Percentiles rank a stretch among this genome's conserved stretches.
Conservation (phyloP, 2,888 invertebrate genomes). For the Ochropacha duplaris region DNA sequence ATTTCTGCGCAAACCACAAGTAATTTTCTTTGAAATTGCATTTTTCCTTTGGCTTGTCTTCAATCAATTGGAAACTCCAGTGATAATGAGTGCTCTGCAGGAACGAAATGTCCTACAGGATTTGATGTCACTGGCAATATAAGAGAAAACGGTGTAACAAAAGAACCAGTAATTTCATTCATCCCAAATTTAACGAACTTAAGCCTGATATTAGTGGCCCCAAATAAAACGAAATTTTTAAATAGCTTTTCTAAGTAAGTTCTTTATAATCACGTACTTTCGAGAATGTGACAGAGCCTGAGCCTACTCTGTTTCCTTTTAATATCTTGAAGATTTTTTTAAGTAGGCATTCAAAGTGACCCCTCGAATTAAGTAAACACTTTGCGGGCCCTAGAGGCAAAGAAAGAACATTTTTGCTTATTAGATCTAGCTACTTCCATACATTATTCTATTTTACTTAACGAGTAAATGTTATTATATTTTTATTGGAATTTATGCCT, state of each 20-base stretch:
- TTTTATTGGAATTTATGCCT: too few species aligned
- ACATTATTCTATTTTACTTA: conserved; percentile 23
- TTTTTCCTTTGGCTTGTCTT: conserved; percentile 43
- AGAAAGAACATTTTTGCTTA: conserved; percentile 24
- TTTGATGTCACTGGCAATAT: conserved; percentile 31
- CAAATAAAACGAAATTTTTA: background rate
- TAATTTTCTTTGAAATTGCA: conserved; percentile 33
- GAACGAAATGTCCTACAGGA: conserved; percentile 29
- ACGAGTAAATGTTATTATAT: conserved; percentile 10
- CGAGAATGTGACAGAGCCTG: background rate
- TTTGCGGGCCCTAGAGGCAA: conserved; percentile 21
- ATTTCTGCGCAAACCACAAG: conserved; percentile 24
- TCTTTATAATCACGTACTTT: background rate
- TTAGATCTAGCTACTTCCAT: conserved; percentile 27
- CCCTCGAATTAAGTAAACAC: conserved; percentile 25
- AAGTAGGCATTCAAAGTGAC: conserved; percentile 12
- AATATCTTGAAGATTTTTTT: conserved; percentile 1
- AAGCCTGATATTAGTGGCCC: background rate
- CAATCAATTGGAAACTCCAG: conserved; percentile 51
- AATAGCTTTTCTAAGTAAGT: background rate
- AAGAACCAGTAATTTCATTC: conserved; percentile 40
- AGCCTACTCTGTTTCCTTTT: background rate
- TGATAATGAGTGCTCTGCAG: conserved; percentile 40
- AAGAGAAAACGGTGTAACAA: conserved; percentile 30
- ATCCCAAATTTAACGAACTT: conserved; percentile 14